phyloP scores from a whole-genome alignment of 2,113 vertebrate genomes.

The Cichladusa arquata region DNA sequence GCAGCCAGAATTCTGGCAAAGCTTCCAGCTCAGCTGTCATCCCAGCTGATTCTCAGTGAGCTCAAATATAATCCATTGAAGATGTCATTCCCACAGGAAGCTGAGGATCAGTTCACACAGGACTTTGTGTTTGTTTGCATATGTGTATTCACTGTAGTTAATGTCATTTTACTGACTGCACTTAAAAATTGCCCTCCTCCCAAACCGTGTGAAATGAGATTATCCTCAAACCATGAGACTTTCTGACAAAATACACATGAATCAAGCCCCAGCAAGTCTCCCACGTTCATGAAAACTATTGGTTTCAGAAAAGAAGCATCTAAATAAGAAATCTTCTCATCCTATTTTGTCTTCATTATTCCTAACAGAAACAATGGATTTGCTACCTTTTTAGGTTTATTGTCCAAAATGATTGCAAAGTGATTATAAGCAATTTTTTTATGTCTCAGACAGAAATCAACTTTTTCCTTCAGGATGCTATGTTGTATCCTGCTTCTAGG shows the following conservation, averaged over 20 bases:
- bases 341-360: background rate
- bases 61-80: constrained; percentile 37
- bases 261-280: background rate
- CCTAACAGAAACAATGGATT: background rate
- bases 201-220: constrained; percentile 32
- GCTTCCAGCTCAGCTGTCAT: constrained; percentile 39
- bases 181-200: background rate
- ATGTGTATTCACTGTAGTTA: constrained; percentile 27
- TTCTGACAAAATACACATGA: background rate
- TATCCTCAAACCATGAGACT: background rate
- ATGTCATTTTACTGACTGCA: constrained; percentile 35
- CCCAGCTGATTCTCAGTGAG: background rate
- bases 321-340: background rate
- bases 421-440: background rate
- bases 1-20: background rate
- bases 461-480: background rate
- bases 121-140: constrained; percentile 47
- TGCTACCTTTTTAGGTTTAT: background rate
- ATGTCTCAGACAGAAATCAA: background rate
- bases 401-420: background rate
- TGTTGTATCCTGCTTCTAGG: background rate
- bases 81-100: constrained; percentile 59
- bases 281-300: background rate
- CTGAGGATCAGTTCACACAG: constrained; percentile 57
- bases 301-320: background rate